Base-by-base conservation (phyloP, 2,797 vertebrate species). In the Urosaurus nigricauda region DNA sequence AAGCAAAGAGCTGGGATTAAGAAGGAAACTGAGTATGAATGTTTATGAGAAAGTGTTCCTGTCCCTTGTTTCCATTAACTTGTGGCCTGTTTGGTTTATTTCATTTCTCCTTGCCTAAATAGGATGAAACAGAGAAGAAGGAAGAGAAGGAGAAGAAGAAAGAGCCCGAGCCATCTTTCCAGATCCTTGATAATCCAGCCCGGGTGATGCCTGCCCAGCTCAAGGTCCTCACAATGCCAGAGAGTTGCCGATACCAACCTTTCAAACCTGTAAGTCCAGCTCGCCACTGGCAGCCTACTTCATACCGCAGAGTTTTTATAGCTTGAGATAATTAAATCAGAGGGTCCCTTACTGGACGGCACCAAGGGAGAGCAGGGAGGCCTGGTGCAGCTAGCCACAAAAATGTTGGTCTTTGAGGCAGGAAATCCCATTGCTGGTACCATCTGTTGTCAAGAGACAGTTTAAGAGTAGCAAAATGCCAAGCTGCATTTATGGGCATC, bases 141-240 rank as follows among this genome's bases (percentile, higher is more conserved):
- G 98, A 99, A 58, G 98, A 99, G 93, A 99, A 99, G 87, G 98
- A 99, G 92, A 99, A 99, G 97, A 99, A 99, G 94, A 99, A 99
- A 86, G 99, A 99, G 86, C 98, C 97, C 0, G 99, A 99, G 95
- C 98, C 99, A 37, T 99, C 97, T 94, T 99, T 98, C 94, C 99
- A 99, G 95, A 97, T 99, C 79, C 89, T 99, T 91, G 98, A 99
- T 96, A 99, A 99, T 94, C 99, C 99, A 0, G 99, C 99, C 51
- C 97, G 99, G 91, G 99, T 97, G 93, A 99, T 99, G 99, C 98
- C 99, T 1, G 99, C 99, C 78, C 99, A 99, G 94, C 98, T 99
- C 70, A 99, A 99, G 96, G 99, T 99, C 90, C 98, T 99, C 86
- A 98, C 74, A 79, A 99, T 99, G 98, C 98, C 98, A 0, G 99